phyloP scores from a whole-genome alignment of 2,888 invertebrate species.

The Lasius fuliginosus region DNA sequence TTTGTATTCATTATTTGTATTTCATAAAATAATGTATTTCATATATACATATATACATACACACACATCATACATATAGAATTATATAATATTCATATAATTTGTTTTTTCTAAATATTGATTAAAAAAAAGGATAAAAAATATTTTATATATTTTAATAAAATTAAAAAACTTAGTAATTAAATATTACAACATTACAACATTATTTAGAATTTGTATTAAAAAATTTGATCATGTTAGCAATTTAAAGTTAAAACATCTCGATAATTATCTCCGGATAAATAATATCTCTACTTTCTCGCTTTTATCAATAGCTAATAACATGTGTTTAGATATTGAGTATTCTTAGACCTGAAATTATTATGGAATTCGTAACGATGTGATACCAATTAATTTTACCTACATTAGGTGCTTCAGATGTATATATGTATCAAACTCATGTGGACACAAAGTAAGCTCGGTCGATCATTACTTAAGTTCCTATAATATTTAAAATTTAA shows the following conservation, averaged over 20 bases:
- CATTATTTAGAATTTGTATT: neutral
- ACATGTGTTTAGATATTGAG: neutral
- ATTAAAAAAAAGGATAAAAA: neutral
- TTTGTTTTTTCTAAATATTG: neutral
- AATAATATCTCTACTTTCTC: neutral
- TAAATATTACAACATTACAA: neutral
- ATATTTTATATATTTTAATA: neutral
- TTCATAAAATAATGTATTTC: too few relatives aligned
- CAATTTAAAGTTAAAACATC: neutral
- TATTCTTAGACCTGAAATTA: neutral
- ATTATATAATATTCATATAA: neutral
- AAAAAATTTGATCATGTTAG: neutral
- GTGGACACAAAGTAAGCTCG: constrained; percentile 1
- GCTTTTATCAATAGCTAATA: constrained; percentile 3
- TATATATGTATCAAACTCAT: neutral
- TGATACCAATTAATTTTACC: neutral
- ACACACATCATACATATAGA: too few relatives aligned
- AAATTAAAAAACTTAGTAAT: neutral
- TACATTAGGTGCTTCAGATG: constrained; percentile 8
- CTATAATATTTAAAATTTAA: neutral
- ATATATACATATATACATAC: too few relatives aligned
- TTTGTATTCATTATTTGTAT: too few relatives aligned
- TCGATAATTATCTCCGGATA: too few relatives aligned
- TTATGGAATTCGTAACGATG: neutral
- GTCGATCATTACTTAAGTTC: neutral